Base-by-base conservation (phyloP, 1,140 invertebrate species). In the Wasmannia auropunctata region DNA sequence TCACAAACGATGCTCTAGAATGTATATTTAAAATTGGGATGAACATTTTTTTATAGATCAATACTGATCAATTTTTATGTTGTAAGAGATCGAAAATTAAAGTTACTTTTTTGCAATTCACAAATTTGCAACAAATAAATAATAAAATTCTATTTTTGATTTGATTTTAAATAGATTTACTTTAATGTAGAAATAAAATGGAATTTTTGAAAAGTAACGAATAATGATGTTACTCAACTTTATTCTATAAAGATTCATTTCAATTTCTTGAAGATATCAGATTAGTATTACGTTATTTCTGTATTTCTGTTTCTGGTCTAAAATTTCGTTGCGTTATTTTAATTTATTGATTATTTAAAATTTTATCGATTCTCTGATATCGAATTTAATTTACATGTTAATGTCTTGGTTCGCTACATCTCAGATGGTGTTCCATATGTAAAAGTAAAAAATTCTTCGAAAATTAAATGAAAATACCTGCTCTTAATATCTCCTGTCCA, bases 271-370 rank as follows among this genome's bases (percentile, higher is more conserved):
- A 34, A 43, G 2, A 22, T n/a, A 6, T n/a, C 1, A 40, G 10
- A 34, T 37, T 37, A 56, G 11, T 72, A 54, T n/a, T 34, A 31
- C 19, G 4, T 22, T 54, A 34, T 0, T 43, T 67, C 6, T 37
- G 10, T 8, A 56, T 16, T n/a, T 54, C 11, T 14, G 25, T n/a
- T n/a, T n/a, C n/a, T 28, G 10, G 1, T 56, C 1, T 70, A 31
- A 54, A 74, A 56, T 74, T 56, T 74, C n/a, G 22, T 51, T 51
- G 16, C 10, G 28, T 72, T 56, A 54, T 37, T 22, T 74, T 19
- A 74, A 74, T 4, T 56, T 25, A 37, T 40, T 43, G 10, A 10
- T 25, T 16, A 37, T 11, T 22, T 37, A 22, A 56, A 74, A 74
- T 56, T 54, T 74, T 16, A 2, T 37, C n/a, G n/a, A 74, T 22